Conservation (phyloP, 2,888 invertebrate species). For the Drosophila testacea region DNA sequence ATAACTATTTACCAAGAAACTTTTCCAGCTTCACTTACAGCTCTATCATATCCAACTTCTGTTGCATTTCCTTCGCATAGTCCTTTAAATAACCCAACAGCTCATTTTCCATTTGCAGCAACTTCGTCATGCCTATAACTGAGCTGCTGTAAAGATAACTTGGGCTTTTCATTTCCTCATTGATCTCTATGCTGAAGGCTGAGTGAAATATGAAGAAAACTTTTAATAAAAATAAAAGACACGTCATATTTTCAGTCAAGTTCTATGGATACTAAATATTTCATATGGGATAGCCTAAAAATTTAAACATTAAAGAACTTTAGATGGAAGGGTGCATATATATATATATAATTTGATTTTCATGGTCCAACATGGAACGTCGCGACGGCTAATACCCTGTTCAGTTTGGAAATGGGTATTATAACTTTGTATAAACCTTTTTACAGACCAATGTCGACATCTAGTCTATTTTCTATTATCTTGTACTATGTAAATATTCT, state of each 20-base stretch:
- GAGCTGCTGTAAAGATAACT: slow-evolving; percentile 32
- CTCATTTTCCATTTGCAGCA: slow-evolving; percentile 40
- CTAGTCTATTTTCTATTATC: neutral
- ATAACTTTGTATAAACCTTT: no score
- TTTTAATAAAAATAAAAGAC: slow-evolving; percentile 9
- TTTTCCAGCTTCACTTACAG: slow-evolving; percentile 25
- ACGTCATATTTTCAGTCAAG: slow-evolving; percentile 21
- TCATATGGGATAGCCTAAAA: neutral
- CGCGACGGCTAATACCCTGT: neutral
- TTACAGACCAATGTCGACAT: no score
- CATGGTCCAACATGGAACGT: slow-evolving; percentile 11
- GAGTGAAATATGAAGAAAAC: neutral
- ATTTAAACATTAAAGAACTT: neutral
- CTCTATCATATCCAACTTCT: slow-evolving; percentile 37
- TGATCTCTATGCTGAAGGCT: neutral
- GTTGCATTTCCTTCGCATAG: slow-evolving; percentile 35
- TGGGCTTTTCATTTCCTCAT: neutral
- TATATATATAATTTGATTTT: neutral
- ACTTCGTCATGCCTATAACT: slow-evolving; percentile 23
- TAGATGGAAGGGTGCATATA: no score
- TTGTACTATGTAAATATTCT: neutral
- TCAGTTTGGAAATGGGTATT: neutral
- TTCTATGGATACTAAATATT: neutral
- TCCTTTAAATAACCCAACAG: slow-evolving; percentile 9
- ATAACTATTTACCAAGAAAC: neutral